Evolutionary conservation across 2,797 vertebrate species (phyloP).

Genomic region (Furcifer pardalis): DNA sequence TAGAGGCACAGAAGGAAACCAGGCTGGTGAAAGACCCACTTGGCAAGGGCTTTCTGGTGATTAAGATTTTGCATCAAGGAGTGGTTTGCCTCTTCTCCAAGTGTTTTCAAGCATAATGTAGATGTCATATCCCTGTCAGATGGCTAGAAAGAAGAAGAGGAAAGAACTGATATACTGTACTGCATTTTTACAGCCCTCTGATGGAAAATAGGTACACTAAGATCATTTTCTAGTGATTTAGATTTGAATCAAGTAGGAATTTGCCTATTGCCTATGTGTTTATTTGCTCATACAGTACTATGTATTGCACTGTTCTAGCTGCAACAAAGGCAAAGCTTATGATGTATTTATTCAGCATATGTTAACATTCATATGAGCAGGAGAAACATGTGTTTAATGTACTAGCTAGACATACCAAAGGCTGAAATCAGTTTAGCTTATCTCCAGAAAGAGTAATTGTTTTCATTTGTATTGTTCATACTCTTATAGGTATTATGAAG

Average conservation of each 20-base stretch:
- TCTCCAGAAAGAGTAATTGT: no score
- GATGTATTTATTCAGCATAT: neutral
- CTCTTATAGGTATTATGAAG: no score
- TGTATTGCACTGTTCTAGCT: neutral
- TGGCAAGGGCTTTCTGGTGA: neutral
- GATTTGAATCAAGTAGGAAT: neutral
- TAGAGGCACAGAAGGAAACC: neutral
- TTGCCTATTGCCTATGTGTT: neutral
- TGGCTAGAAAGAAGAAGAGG: neutral
- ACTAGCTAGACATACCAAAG: no score
- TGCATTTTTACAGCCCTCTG: constrained; percentile 32
- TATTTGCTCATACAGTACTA: neutral
- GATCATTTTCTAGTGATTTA: constrained; percentile 19
- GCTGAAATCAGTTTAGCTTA: no score
- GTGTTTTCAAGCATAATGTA: neutral
- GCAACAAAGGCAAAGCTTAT: neutral
- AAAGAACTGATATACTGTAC: accelerated
- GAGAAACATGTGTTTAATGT: neutral
- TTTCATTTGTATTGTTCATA: no score
- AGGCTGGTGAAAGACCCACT: neutral
- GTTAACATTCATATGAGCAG: neutral
- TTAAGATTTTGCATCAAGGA: no score
- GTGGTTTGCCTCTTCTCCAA: no score
- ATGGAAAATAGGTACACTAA: neutral
- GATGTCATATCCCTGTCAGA: neutral